Percentiles rank a stretch among this genome's conserved stretches.
Evolutionary conservation across 2,888 invertebrate genomes (phyloP).

Genomic region (Ernsta delagoae): DNA sequence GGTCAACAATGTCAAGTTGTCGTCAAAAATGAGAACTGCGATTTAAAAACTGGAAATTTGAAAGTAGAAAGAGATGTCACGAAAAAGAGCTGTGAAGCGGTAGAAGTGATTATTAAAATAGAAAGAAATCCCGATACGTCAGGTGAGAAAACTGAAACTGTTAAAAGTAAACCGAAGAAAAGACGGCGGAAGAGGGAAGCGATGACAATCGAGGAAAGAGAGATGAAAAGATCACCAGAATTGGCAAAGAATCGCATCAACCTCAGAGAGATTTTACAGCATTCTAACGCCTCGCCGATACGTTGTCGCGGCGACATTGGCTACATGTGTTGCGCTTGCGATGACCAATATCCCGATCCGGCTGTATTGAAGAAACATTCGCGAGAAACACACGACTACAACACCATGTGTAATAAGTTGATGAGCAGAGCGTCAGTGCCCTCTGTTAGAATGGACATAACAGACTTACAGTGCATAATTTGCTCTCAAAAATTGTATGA

Average conservation of each 20-base stretch:
- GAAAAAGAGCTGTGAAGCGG: background rate
- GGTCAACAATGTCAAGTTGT: conserved; percentile 39
- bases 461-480: conserved; percentile 55
- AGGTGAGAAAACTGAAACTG: background rate
- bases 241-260: conserved; percentile 31
- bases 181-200: conserved; percentile 6
- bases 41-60: background rate
- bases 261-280: conserved; percentile 49
- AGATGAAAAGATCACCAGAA: conserved; percentile 5
- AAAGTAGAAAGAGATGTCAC: background rate
- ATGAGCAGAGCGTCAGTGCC: conserved; percentile 50
- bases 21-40: conserved; percentile 26
- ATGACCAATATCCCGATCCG: conserved; percentile 52
- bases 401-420: conserved; percentile 48
- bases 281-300: conserved; percentile 65
- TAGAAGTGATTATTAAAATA: background rate
- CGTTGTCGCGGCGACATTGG: conserved; percentile 53
- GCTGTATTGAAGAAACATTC: conserved; percentile 57
- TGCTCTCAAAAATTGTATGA: conserved; percentile 51
- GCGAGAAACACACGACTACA: conserved; percentile 55
- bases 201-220: conserved; percentile 36
- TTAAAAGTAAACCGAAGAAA: too few relatives aligned
- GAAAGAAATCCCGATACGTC: background rate
- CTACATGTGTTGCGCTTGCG: conserved; percentile 58
- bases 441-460: conserved; percentile 60